These are phyloP conservation scores for Falco punctatus DNA, from an alignment of 2,113 vertebrate species.

Conservation along the genomic window DNA sequence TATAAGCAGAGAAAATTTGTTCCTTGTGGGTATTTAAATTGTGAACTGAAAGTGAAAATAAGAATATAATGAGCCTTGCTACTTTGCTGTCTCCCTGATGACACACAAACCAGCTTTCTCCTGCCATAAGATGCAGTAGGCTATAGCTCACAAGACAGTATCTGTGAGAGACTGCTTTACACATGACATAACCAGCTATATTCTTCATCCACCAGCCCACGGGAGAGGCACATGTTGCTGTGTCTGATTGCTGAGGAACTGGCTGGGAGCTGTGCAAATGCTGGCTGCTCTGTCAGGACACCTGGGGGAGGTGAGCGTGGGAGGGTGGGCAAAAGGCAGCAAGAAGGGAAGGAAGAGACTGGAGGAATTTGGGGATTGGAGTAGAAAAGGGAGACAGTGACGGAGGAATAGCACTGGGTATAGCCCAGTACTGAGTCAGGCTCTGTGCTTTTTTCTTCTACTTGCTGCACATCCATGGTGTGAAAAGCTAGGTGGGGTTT, in stretches of 20 bases:
- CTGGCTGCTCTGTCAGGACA: neutral
- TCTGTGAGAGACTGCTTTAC: neutral
- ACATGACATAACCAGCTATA: neutral
- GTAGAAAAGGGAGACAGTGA: neutral
- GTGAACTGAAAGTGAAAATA: slow-evolving; percentile 28
- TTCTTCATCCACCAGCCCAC: neutral
- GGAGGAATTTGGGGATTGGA: neutral
- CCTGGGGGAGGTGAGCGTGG: neutral
- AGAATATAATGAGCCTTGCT: neutral
- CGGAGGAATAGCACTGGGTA: neutral
- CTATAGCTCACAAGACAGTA: neutral
- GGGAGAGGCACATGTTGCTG: neutral
- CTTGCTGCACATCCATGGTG: neutral
- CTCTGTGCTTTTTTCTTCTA: neutral
- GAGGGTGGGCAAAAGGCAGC: neutral
- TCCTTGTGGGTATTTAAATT: neutral
- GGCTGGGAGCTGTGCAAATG: neutral
- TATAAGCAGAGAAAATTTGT: neutral
- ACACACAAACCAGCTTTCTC: neutral
- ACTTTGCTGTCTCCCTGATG: neutral
- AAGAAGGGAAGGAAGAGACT: neutral
- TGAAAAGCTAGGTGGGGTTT: neutral
- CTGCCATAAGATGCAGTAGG: neutral
- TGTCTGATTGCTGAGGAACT: neutral
- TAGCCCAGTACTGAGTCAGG: neutral